These are phyloP conservation scores for Sternarchorhynchus goeldii DNA, from an alignment of 2,797 vertebrate genomes.

Conservation along the genomic window DNA sequence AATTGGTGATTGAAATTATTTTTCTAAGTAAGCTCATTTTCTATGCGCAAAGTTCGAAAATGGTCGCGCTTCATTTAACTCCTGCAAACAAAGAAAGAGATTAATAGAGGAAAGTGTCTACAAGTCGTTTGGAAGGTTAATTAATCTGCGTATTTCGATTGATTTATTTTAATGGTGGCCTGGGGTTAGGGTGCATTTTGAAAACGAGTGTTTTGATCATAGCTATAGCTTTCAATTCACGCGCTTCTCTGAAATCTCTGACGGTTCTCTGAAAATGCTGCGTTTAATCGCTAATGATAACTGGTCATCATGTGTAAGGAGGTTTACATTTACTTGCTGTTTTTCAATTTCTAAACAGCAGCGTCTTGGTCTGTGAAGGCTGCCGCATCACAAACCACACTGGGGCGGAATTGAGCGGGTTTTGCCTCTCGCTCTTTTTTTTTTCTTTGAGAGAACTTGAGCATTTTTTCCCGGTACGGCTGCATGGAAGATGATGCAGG, in stretches of 20 bases:
- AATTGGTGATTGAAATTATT: neutral
- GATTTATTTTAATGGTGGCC: too few relatives aligned
- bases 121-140: neutral
- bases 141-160: neutral
- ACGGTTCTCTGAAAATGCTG: too few relatives aligned
- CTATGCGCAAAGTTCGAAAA: neutral
- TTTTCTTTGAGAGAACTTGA: slow-evolving; percentile 20
- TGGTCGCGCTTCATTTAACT: too few relatives aligned
- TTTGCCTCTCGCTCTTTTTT: neutral
- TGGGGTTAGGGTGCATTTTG: neutral
- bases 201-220: neutral
- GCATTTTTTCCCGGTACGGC: slow-evolving; percentile 15
- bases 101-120: neutral
- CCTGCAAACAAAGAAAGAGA: too few relatives aligned
- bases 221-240: neutral
- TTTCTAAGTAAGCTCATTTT: neutral
- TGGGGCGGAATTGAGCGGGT: slow-evolving; percentile 25
- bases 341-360: too few relatives aligned
- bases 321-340: too few relatives aligned
- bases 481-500: slow-evolving; percentile 14
- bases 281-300: too few relatives aligned
- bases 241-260: too few relatives aligned
- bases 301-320: too few relatives aligned
- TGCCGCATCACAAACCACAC: neutral
- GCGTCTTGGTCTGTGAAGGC: neutral